Base-by-base conservation (phyloP, 2,888 invertebrate genomes). In the Drosophila nr. fundita region DNA sequence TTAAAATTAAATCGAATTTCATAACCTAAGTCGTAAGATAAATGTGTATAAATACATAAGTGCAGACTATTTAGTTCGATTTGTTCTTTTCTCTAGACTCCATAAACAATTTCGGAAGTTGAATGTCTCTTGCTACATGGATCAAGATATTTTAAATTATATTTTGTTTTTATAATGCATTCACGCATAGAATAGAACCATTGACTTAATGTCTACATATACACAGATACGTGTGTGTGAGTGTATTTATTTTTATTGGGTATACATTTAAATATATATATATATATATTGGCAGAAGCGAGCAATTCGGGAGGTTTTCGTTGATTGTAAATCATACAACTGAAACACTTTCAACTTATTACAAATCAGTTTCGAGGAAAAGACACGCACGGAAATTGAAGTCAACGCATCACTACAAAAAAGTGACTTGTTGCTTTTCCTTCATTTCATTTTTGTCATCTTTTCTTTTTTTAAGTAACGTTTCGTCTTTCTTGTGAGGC, bases 271-370 rank as follows among this genome's bases (percentile, higher is more conserved):
- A 55, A 49, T 67, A 68, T 82, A 83, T 87, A 83, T 84, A 65
- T 52, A 49, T 67, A 68, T 82, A 83, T 87, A 83, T 84, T 85
- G 84, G 84, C 84, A 87, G 79, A 85, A 87, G 84, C 88, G 84
- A 85, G 84, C 85, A 85, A 85, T 85, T 79, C 2, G 10, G 27
- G 27, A 29, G 79, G 70, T 87, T 80, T 76, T 82, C 78, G 75
- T 65, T 24, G 48, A 61, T 30, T 48, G 66, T 54, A 50, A 62
- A 24, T 71, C 42, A 52, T 67, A 57, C 38, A 64, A 60, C 76
- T 52, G 48, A 74, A 68, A 55, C 68, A 58, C 53, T 15, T 52
- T 63, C 29, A 54, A 38, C 49, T 69, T 48, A 58, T 48, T 76
- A 50, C 73, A 76, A 50, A 27, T 30, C 53, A 61, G 40, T 60